Evolutionary conservation across 2,888 invertebrate species (phyloP).

Genomic region (Pyrgus malvae): DNA sequence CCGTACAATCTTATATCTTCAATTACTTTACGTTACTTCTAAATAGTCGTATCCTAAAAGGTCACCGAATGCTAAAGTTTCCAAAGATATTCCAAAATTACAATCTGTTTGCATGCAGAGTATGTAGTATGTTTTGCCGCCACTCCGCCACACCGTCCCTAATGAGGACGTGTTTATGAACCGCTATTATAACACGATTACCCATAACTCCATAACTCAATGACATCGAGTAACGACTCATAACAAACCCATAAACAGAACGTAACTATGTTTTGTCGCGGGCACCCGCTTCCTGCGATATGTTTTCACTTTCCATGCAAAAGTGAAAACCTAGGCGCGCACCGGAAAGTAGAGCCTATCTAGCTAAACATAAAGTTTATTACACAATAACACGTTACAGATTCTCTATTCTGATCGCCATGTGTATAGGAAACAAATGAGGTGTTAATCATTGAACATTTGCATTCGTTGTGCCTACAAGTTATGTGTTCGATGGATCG

Average conservation of each 20-base stretch:
- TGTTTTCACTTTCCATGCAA: conserved; percentile 32
- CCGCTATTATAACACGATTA: background rate
- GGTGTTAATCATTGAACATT: conserved; percentile 13
- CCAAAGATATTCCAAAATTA: too few relatives aligned
- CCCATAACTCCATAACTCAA: background rate
- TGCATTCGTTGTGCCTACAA: conserved; percentile 10
- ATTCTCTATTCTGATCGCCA: conserved; percentile 14
- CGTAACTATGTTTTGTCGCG: conserved; percentile 10
- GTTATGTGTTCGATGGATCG: conserved; percentile 9
- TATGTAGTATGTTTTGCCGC: background rate
- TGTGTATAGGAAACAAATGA: conserved; percentile 23
- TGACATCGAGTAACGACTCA: conserved; percentile 1
- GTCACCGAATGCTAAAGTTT: too few relatives aligned
- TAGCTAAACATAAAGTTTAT: background rate
- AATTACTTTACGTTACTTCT: too few relatives aligned
- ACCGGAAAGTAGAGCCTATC: conserved; percentile 6
- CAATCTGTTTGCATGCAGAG: too few relatives aligned
- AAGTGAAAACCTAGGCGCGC: conserved; percentile 18
- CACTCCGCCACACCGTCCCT: background rate
- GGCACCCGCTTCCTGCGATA: conserved; percentile 24
- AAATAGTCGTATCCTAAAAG: too few relatives aligned
- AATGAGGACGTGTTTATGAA: background rate
- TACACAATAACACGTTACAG: background rate
- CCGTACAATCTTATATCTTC: too few relatives aligned
- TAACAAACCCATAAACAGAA: conserved; percentile 18